Conservation (phyloP, 2,888 invertebrate species). For the Stenoptilia bipunctidactyla region DNA sequence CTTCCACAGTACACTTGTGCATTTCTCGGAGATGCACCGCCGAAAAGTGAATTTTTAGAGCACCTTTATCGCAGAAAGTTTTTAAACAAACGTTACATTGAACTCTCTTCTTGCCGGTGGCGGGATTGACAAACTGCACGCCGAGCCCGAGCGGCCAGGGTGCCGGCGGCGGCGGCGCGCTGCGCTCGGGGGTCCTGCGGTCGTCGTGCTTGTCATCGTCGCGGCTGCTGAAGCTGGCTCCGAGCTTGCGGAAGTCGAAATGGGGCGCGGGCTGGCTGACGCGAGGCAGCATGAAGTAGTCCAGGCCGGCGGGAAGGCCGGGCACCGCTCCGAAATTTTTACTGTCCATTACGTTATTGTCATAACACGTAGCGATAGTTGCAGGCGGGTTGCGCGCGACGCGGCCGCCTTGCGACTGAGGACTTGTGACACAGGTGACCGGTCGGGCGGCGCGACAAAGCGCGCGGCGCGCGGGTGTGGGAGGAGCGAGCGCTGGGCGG, state of each 20-base stretch:
- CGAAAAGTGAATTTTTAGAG: constrained; percentile 97
- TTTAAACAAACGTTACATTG: constrained; percentile 98
- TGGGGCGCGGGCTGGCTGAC: constrained; percentile 88
- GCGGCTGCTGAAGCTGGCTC: constrained; percentile 74
- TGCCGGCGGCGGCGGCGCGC: constrained; percentile 56
- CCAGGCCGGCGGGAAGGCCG: constrained; percentile 60
- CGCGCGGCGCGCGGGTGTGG: constrained; percentile 39
- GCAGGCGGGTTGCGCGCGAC: constrained; percentile 70
- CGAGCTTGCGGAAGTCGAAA: constrained; percentile 86
- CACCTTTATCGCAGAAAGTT: constrained; percentile 99
- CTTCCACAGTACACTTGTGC: constrained; percentile 98
- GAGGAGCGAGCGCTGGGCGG: constrained; percentile 65
- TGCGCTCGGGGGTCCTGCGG: constrained; percentile 50
- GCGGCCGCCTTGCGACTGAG: constrained; percentile 72
- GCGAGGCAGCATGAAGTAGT: constrained; percentile 70
- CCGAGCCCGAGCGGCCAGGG: constrained; percentile 87
- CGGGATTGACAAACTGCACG: constrained; percentile 89
- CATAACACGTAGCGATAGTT: constrained; percentile 23
- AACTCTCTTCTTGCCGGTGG: constrained; percentile 94
- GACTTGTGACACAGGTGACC: constrained; percentile 72
- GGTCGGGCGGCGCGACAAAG: constrained; percentile 62
- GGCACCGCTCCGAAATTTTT: constrained; percentile 53
- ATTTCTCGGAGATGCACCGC: constrained; percentile 98
- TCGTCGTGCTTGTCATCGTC: constrained; percentile 55
- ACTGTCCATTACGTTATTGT: constrained; percentile 56